Base-by-base conservation (phyloP, 1,140 invertebrate genomes). In the Drosophila sproati region DNA sequence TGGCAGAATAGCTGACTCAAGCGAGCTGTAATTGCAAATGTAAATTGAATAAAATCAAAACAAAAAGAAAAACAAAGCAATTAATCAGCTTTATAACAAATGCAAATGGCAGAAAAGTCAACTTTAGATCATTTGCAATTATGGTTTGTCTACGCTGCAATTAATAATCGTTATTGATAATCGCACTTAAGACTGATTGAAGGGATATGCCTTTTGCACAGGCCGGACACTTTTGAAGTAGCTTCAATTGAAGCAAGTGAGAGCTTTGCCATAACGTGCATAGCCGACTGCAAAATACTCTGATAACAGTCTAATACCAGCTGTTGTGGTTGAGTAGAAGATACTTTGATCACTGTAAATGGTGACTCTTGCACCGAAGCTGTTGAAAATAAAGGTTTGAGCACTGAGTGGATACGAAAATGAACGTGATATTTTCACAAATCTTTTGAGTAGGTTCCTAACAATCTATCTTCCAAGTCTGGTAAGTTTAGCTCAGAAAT, bases 1-100 rank as follows among this genome's bases (percentile, higher is more conserved):
- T 8, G 10, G 20, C 20, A 20, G 20, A 1, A 20, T 20, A 20
- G 20, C 20, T 20, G 20, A 20, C 20, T 20, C 20, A 20, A 20
- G 20, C 20, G 8, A 32, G 5, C 50, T 31, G 39, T 7, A 59
- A 56, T 61, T 56, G 55, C 61, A 54, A 55, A 76, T 66, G 81
- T 60, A 73, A 69, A 87, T 75, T 75, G 41, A 47, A 48, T 48
- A 55, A 67, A 43, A 73, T 64, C 41, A 35, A 52, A 71, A 78
- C 47, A 57, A 64, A 78, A 79, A 72, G 68, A 85, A 78, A 78
- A 86, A 87, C 82, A 88, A 87, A 82, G 61, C 83, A 82, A 87
- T 87, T 88, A 87, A 87, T 88, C 77, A 82, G 82, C 70, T 41
- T 56, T 56, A 29, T 41, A 45, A 39, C 34, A 63, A 78, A 57